Percentiles rank a stretch among this genome's conserved stretches.
Evolutionary conservation across 2,888 invertebrate genomes (phyloP).

Genomic region (Papilio demoleus): DNA sequence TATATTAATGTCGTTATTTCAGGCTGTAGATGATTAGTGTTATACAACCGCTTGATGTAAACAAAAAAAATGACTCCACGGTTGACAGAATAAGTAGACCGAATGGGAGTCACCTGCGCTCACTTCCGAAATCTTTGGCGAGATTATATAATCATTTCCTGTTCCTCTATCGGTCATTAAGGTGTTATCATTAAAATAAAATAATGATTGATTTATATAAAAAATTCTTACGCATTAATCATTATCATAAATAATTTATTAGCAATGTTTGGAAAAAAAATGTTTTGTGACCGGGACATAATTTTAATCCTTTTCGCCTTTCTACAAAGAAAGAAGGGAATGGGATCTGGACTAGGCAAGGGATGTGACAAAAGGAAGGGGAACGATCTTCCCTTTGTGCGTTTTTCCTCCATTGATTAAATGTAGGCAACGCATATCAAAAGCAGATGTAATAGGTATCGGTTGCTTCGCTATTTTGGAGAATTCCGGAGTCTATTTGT

Average conservation of each 20-base stretch:
- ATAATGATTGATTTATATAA: conserved; percentile 13
- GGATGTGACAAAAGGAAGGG: too few species aligned
- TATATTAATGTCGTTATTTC: conserved; percentile 42
- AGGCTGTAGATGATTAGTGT: conserved; percentile 31
- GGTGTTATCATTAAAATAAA: neutral
- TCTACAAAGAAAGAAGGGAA: too few species aligned
- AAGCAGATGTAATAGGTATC: too few species aligned
- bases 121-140: conserved; percentile 68
- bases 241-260: neutral
- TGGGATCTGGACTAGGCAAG: too few species aligned
- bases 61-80: conserved; percentile 42
- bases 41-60: conserved; percentile 25
- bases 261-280: neutral
- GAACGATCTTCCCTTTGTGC: too few species aligned
- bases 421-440: too few species aligned
- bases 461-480: too few species aligned
- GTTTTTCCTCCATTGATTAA: too few species aligned
- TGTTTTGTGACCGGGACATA: too few species aligned
- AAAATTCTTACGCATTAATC: neutral
- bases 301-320: too few species aligned
- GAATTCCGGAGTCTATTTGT: too few species aligned
- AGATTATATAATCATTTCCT: conserved; percentile 53
- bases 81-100: conserved; percentile 56
- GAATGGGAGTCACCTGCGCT: conserved; percentile 60
- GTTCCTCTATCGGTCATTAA: conserved; percentile 43